Conservation (phyloP, 2,113 vertebrate genomes). For the Miniopterus natalensis region DNA sequence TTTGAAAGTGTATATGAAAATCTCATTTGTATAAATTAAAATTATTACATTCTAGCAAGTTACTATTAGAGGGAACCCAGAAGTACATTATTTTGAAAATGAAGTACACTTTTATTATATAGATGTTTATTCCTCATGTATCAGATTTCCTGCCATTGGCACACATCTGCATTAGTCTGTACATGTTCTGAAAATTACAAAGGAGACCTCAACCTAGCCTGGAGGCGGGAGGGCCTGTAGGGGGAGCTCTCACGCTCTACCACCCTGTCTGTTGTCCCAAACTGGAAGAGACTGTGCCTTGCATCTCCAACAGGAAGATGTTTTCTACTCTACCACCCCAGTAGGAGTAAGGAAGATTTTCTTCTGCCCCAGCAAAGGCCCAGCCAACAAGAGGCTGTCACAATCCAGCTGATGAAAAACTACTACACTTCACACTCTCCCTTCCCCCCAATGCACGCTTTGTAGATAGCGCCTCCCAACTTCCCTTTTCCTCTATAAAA, state of each 20-base stretch:
- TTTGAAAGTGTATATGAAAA: neutral
- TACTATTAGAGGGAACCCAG: constrained; percentile 7
- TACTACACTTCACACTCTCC: neutral
- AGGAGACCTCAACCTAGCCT: neutral
- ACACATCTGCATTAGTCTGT: neutral
- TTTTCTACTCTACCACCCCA: neutral
- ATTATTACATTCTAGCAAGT: constrained; percentile 4
- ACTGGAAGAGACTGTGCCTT: neutral
- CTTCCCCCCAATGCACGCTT: neutral
- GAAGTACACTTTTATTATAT: constrained; percentile 44
- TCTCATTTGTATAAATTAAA: constrained; percentile 51
- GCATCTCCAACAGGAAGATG: neutral
- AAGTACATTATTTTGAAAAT: constrained; percentile 53
- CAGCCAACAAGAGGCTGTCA: neutral
- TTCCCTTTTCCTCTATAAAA: neutral
- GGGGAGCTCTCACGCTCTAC: neutral
- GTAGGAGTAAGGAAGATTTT: neutral
- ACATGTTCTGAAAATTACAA: neutral
- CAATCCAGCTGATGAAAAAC: neutral
- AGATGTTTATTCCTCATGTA: neutral
- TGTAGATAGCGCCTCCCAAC: neutral
- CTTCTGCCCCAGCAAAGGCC: neutral
- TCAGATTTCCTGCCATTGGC: neutral
- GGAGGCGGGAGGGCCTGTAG: neutral
- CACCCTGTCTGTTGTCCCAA: neutral